Base-by-base conservation (phyloP, 2,888 invertebrate genomes). In the Lasioglossum figueresi region DNA sequence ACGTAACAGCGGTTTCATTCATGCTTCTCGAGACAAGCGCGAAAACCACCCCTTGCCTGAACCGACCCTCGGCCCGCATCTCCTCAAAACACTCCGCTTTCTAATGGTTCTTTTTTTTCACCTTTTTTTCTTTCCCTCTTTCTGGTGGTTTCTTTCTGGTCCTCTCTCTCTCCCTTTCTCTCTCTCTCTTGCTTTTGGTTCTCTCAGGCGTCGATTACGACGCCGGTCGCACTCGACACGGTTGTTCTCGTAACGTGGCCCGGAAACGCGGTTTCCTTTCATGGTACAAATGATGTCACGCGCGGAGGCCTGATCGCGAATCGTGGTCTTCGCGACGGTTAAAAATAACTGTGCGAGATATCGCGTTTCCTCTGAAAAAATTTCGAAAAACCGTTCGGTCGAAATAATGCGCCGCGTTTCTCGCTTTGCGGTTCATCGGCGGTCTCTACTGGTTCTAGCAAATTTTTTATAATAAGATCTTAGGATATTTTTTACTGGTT, bases 1-100 rank as follows among this genome's bases (percentile, higher is more conserved):
- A 89, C 88, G 86, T 91, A 91, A 91, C 89, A 85, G 72, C 77
- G 83, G 84, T 90, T 91, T 89, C 90, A 91, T 91, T 91, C 91
- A 91, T 90, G 82, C 79, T 78, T 83, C 86, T 76, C 83, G 82
- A 78, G 76, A 71, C 48, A 59, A 59, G 82, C 68, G 73, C 74
- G 85, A 40, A 48, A 79, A 82, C 73, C 52, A 23, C 63, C 48
- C 23, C 45, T n/a, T 23, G 31, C 27, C 5, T 16, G 27, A 63
- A 66, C 43, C 40, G 12, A 43, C 16, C 10, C 34, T 10, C 37
- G 23, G 37, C 68, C 12, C 68, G 4, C 68, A 3, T 23, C n/a
- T n/a, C 37, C 37, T 68, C 68, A 23, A 68, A 37, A 40, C 66
- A 66, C 66, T 63, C 16, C 31, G 16, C 59, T 63, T 63, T 63